Evolutionary conservation across 2,888 invertebrate genomes (phyloP).

Genomic region (Gymnoscelis rufifasciata): DNA sequence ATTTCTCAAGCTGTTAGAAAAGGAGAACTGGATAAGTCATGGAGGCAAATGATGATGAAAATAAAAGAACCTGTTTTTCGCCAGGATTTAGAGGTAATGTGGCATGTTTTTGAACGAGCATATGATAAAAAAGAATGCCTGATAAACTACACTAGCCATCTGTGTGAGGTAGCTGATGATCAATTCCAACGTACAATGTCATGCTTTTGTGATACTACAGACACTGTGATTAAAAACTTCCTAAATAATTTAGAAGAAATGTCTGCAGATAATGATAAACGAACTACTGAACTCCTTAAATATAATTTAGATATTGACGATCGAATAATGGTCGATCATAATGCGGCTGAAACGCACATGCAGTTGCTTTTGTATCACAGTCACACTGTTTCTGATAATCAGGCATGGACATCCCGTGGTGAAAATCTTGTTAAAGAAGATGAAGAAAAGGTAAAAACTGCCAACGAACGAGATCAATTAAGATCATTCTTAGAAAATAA

Average conservation of each 20-base stretch:
- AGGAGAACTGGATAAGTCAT: conserved; percentile 53
- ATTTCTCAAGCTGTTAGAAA: conserved; percentile 47
- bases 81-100: conserved; percentile 62
- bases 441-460: conserved; percentile 56
- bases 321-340: conserved; percentile 48
- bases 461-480: conserved; percentile 54
- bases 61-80: conserved; percentile 65
- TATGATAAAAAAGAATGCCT: conserved; percentile 80
- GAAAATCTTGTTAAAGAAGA: conserved; percentile 67
- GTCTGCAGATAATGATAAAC: conserved; percentile 48
- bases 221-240: conserved; percentile 78
- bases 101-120: conserved; percentile 74
- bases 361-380: conserved; percentile 60
- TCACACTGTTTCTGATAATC: conserved; percentile 52
- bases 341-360: conserved; percentile 62
- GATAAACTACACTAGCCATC: conserved; percentile 75
- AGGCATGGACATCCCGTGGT: conserved; percentile 61
- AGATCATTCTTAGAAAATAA: conserved; percentile 58
- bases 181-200: conserved; percentile 82
- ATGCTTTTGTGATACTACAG: conserved; percentile 81
- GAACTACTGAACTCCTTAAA: conserved; percentile 45
- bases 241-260: conserved; percentile 53
- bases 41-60: conserved; percentile 60
- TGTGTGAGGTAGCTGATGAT: conserved; percentile 80
- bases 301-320: conserved; percentile 44